These are phyloP conservation scores for Lipophrys pholis DNA, from an alignment of 2,113 vertebrate species.

Conservation along the genomic window DNA sequence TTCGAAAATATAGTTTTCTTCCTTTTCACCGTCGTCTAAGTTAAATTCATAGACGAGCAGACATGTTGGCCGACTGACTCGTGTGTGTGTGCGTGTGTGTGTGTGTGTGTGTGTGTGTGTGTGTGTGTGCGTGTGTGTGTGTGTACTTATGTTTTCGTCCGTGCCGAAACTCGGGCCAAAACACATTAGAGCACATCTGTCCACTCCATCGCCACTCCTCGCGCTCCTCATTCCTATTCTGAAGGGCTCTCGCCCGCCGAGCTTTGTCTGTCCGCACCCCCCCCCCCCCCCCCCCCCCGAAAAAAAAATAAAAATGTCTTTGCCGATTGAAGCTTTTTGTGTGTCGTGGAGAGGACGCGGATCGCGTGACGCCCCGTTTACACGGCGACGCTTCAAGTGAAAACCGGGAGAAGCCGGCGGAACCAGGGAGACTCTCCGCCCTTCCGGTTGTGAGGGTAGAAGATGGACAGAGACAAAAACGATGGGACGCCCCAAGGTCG, in stretches of 20 bases:
- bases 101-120: conserved; percentile 25
- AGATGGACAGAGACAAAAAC: too few species aligned
- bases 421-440: too few species aligned
- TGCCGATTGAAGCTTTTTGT: too few species aligned
- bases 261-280: conserved; percentile 23
- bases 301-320: neutral
- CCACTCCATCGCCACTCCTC: conserved; percentile 72
- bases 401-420: too few species aligned
- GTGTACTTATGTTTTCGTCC: conserved; percentile 55
- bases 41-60: conserved; percentile 44
- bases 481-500: too few species aligned
- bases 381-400: too few species aligned
- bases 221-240: conserved; percentile 66
- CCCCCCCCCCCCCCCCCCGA: conserved; percentile 4
- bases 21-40: conserved; percentile 10
- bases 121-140: conserved; percentile 5
- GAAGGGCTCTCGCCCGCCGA: conserved; percentile 57
- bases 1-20: neutral
- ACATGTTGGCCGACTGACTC: conserved; percentile 35
- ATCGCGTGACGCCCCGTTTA: too few species aligned
- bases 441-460: too few species aligned
- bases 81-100: conserved; percentile 24
- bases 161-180: conserved; percentile 70
- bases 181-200: conserved; percentile 81
- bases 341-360: too few species aligned